phyloP scores from a whole-genome alignment of 2,797 vertebrate species.

The Nannoperca australis region DNA sequence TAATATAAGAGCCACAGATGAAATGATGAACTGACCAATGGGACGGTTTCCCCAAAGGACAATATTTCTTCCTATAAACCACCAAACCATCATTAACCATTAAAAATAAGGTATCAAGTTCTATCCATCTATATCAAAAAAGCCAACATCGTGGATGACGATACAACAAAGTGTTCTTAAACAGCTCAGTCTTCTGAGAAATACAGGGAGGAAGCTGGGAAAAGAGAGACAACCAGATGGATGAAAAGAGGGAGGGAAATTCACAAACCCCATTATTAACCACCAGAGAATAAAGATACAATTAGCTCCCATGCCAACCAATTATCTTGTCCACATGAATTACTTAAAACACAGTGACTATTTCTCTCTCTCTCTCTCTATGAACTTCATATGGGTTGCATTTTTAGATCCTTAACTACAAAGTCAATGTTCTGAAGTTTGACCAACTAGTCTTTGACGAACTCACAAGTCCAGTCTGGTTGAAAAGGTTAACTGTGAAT shows the following conservation, averaged over 20 bases:
- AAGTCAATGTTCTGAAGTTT: neutral
- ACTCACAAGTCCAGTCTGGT: neutral
- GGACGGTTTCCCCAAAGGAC: neutral
- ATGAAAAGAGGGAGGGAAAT: neutral
- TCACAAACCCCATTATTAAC: neutral
- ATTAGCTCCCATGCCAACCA: too few species aligned
- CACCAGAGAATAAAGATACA: neutral
- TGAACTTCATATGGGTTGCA: neutral
- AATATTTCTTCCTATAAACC: neutral
- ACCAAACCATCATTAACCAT: neutral
- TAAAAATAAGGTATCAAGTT: neutral
- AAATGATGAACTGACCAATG: neutral
- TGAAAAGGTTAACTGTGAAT: neutral
- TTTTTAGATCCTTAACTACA: neutral
- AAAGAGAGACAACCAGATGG: neutral
- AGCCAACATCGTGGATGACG: neutral
- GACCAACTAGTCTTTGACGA: neutral
- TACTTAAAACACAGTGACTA: too few species aligned
- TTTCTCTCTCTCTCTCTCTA: too few species aligned
- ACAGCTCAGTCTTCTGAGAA: constrained; percentile 1
- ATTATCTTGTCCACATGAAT: too few species aligned
- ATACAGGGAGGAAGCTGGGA: neutral
- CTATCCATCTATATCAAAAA: neutral
- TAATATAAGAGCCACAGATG: neutral
- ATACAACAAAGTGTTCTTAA: neutral